phyloP scores from a whole-genome alignment of 1,140 invertebrate genomes.

The Cotesia vestalis region DNA sequence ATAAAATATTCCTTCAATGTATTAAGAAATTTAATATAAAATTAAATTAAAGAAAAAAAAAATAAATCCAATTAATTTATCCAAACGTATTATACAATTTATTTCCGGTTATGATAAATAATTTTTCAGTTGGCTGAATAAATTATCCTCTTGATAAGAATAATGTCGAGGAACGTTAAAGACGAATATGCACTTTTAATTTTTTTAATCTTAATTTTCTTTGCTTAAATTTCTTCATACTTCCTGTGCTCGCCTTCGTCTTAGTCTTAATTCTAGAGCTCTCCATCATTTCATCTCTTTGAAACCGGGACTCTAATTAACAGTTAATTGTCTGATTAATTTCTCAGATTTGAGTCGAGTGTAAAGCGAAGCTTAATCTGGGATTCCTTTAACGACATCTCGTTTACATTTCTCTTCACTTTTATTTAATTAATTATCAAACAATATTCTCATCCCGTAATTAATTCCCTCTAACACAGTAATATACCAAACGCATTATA shows the following conservation, averaged over 20 bases:
- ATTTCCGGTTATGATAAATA: slow-evolving; percentile 1
- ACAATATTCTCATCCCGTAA: not conserved
- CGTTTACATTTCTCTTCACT: slow-evolving; percentile 2
- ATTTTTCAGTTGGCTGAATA: slow-evolving; percentile 2
- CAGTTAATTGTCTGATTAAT: slow-evolving; percentile 26
- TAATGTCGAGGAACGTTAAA: not conserved
- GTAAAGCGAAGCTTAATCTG: slow-evolving; percentile 1
- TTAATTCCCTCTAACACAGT: not conserved
- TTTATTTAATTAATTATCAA: slow-evolving; percentile 15
- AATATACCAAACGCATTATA: no score
- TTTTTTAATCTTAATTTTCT: not conserved
- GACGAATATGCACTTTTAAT: not conserved
- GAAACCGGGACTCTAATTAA: not conserved
- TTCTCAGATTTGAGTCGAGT: not conserved
- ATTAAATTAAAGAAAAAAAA: no score
- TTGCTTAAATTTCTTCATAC: not conserved
- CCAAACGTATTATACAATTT: not conserved
- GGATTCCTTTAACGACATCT: not conserved
- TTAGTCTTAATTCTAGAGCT: not conserved
- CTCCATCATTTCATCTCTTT: not conserved
- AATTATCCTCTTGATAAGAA: not conserved
- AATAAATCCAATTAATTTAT: not conserved
- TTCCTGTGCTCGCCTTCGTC: not conserved
- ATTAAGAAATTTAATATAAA: no score
- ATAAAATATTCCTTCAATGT: no score